Evolutionary conservation across 1,140 invertebrate genomes (phyloP), one percentile per base, ranked within the genome.

Genomic region (Hyphantria cunea): DNA sequence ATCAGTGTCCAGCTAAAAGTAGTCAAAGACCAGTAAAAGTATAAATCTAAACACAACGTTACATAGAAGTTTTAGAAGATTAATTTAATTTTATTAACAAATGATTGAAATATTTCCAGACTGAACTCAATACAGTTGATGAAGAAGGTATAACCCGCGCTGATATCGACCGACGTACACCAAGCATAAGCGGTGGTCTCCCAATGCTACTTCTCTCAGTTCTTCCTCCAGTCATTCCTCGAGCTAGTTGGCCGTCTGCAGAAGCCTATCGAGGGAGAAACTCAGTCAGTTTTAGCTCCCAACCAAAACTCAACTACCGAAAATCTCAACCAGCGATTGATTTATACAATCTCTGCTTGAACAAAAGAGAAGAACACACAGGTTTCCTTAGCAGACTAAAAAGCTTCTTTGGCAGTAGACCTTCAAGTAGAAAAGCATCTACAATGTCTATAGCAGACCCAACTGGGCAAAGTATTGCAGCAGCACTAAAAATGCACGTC

Each of bases 211-310:
- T 95, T 53, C 92, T 95, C 7, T 95, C 94, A 25, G 94, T 95
- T 12, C 85, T 95, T 12, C 94, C 95, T 0, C 94, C 94, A 14
- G 94, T 95, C 31, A 95, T 95, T 54, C 95, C 95, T 0, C 86
- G 95, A 54, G 95, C 94, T 5, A 95, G 94, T 77, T 95, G 94
- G 94, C 94, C 94, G n/a, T 95, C 94, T 9, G 92, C 94, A 0
- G 93, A 94, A 76, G 91, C 91, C 39, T 91, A 85, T 72, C 84
- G 92, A 64, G 86, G 91, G 14, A 82, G 91, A 31, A 92, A 92
- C 56, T 91, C 92, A 7, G 91, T 93, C 49, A 93, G 91, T 37
- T 93, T 93, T 61, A 95, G 94, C 81, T 95, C 94, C 11, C 94
- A 95, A 73, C 94, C 95, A 5, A 93, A 94, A 76, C 86, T 94